Base-by-base conservation (phyloP, 23 tunicate genomes). In the Oikopleura albicans region DNA sequence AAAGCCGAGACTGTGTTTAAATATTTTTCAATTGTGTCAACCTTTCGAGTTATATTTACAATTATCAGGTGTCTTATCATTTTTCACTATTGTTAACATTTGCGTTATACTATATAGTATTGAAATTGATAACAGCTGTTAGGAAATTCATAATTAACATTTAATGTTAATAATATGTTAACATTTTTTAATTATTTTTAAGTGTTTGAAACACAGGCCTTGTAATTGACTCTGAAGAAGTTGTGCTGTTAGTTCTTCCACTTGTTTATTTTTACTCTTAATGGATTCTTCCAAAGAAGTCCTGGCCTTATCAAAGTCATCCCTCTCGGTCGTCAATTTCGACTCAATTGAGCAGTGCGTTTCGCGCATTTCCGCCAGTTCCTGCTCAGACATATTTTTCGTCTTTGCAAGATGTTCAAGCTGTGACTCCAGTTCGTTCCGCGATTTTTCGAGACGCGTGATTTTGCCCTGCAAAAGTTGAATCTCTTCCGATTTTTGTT, bases 321-420 rank as follows among this genome's bases (percentile, higher is more conserved):
- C 36, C 37, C 79, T 34, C 37, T 71, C 79, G 28, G 28, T 34
- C 37, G 28, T 31, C 33, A 29, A 31, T 31, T 37, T 71, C 2
- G 79, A 71, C 31, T 71, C 79, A 31, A 31, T 71, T 16, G 34
- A 12, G 37, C 27, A 2, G 27, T 34, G 4, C 28, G 27, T 71
- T 71, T 71, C 79, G 27, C 34, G 27, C 35, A 29, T 29, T 71
- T 71, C 79, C 4, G 79, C 79, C 4, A 71, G 79, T 29, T 71
- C 34, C 37, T 71, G 79, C 79, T 71, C 79, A 16, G 79, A 71
- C 27, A 71, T 16, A 71, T 71, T 71, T 12, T 71, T 16, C 2
- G 79, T 71, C 79, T 71, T 71, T 16, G 79, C 79, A 2, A 71
- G 37, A 22, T 71, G 79, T 71, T 71, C 79, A 22, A 71, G 37